phyloP scores from a whole-genome alignment of 2,113 vertebrate species.

The Tyto alba region DNA sequence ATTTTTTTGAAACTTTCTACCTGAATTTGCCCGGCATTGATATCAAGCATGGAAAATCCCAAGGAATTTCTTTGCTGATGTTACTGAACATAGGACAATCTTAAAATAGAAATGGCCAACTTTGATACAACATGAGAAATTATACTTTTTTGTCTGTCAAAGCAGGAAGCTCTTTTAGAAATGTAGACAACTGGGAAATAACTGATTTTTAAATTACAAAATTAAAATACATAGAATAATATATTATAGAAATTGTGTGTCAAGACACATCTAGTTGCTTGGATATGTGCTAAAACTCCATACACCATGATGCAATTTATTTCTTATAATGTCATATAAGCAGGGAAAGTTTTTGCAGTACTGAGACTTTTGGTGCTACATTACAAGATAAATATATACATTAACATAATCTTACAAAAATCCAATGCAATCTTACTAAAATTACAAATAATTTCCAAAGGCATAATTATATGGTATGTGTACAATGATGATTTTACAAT shows the following conservation, averaged over 20 bases:
- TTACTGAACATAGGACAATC: neutral
- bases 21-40: neutral
- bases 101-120: neutral
- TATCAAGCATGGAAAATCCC: neutral
- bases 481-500: neutral
- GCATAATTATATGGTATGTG: neutral
- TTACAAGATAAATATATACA: neutral
- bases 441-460: neutral
- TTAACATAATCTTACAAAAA: neutral
- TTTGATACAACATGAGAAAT: neutral
- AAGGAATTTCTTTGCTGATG: neutral
- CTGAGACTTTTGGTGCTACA: neutral
- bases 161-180: neutral
- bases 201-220: neutral
- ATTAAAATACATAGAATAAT: neutral
- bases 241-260: neutral
- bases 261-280: neutral
- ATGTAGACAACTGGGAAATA: neutral
- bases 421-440: neutral
- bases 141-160: neutral
- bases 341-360: neutral
- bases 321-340: neutral
- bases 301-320: neutral
- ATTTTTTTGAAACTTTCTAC: neutral
- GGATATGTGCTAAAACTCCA: neutral